phyloP scores from a whole-genome alignment of 2,888 invertebrate genomes.

The Drosophila flavopinicola region DNA sequence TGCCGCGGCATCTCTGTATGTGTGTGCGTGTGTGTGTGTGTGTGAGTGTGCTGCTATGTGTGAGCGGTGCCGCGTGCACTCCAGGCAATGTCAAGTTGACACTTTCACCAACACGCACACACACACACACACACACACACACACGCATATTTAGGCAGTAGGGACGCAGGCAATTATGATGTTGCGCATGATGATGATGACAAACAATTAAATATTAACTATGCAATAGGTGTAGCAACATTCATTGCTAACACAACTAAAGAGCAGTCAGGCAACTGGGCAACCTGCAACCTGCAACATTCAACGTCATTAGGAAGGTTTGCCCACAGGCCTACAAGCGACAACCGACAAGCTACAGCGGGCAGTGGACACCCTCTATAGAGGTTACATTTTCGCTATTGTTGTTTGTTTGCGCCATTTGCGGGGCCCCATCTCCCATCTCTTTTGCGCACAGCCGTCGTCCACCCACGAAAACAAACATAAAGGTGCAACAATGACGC shows the following conservation, averaged over 20 bases:
- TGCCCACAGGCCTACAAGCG: constrained; percentile 17
- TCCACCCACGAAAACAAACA: constrained; percentile 80
- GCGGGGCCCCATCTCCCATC: constrained; percentile 17
- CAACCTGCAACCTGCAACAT: constrained; percentile 7
- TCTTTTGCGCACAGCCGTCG: constrained; percentile 19
- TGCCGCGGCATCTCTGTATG: constrained; percentile 34
- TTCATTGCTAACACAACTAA: not conserved
- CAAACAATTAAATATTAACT: constrained; percentile 28
- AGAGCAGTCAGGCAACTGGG: constrained; percentile 4
- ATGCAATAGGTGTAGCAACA: constrained; percentile 12
- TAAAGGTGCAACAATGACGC: constrained; percentile 81
- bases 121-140: constrained; percentile 25
- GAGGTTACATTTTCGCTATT: constrained; percentile 74
- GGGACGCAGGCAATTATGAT: constrained; percentile 43
- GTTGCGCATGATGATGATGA: constrained; percentile 7
- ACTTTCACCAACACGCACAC: constrained; percentile 72
- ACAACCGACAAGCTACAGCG: constrained; percentile 11
- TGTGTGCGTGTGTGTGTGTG: constrained; percentile 20
- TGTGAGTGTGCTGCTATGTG: constrained; percentile 47
- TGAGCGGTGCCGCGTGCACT: constrained; percentile 78
- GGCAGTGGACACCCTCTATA: constrained; percentile 68
- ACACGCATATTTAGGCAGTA: constrained; percentile 3
- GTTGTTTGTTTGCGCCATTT: constrained; percentile 77
- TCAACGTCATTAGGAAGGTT: constrained; percentile 31
- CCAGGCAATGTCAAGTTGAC: constrained; percentile 83